These are phyloP conservation scores for Sycophila texana DNA, from an alignment of 2,888 invertebrate species.

Conservation along the genomic window DNA sequence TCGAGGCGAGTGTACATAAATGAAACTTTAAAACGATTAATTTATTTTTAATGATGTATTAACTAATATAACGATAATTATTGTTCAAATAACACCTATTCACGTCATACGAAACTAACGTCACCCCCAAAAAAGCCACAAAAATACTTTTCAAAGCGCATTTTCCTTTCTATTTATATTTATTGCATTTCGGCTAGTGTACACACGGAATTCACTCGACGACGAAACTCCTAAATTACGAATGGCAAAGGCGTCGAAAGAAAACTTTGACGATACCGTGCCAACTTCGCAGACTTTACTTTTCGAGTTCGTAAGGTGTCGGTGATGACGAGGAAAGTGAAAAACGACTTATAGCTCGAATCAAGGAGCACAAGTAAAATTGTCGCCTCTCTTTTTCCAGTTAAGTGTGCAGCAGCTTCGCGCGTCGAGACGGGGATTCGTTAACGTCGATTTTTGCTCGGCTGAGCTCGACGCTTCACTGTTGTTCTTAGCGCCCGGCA, in stretches of 20 bases:
- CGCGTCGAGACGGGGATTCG: constrained; percentile 5
- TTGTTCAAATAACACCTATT: too few relatives aligned
- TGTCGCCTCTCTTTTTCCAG: background rate
- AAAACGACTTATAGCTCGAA: constrained; percentile 4
- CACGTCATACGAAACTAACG: too few relatives aligned
- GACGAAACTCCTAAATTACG: background rate
- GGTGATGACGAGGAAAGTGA: background rate
- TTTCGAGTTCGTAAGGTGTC: constrained; percentile 2
- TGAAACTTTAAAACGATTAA: too few relatives aligned
- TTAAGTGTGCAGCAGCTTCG: background rate
- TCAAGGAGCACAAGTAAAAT: constrained; percentile 1
- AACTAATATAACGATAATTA: too few relatives aligned
- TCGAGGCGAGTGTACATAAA: too few relatives aligned
- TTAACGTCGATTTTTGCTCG: constrained; percentile 38
- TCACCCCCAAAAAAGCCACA: too few relatives aligned
- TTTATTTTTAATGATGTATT: too few relatives aligned
- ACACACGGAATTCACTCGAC: too few relatives aligned
- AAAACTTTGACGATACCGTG: background rate
- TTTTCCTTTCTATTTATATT: too few relatives aligned
- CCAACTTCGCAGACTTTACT: constrained; percentile 52
- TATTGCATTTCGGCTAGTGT: too few relatives aligned
- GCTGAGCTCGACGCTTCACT: background rate
- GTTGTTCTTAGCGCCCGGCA: constrained; percentile 8
- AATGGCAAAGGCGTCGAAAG: background rate
- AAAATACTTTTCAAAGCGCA: too few relatives aligned